phyloP scores from a whole-genome alignment of 2,797 vertebrate species.

The Alauda arvensis region DNA sequence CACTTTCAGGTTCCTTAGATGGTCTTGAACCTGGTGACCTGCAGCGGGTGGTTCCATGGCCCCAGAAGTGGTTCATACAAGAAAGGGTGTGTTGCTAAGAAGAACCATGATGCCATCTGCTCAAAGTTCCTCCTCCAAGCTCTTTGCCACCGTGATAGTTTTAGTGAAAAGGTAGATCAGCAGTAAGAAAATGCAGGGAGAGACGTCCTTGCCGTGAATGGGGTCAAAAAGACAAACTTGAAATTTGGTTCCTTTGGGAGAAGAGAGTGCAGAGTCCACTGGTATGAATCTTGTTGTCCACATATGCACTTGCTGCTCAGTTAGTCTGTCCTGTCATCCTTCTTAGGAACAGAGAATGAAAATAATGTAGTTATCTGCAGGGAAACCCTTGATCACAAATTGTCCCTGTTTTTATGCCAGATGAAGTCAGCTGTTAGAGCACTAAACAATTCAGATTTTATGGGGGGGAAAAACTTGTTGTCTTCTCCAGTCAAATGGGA shows the following conservation, averaged over 20 bases:
- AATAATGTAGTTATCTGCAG: neutral
- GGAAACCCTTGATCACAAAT: neutral
- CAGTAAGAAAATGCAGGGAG: neutral
- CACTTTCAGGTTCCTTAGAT: neutral
- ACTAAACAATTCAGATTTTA: neutral
- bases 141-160: fast-evolving
- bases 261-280: neutral
- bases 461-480: fast-evolving
- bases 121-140: neutral
- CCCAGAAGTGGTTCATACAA: neutral
- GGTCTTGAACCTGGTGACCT: neutral
- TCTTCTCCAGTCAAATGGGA: neutral
- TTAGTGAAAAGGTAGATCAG: neutral
- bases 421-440: neutral
- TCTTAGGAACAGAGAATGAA: neutral
- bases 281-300: neutral
- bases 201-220: neutral
- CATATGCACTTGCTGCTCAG: neutral
- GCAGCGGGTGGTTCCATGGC: neutral
- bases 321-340: neutral
- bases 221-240: neutral
- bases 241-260: neutral
- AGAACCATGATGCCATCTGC: neutral
- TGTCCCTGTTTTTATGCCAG: neutral
- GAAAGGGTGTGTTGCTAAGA: neutral